phyloP scores from a whole-genome alignment of 2,113 vertebrate genomes.

The Piaya cayana region DNA sequence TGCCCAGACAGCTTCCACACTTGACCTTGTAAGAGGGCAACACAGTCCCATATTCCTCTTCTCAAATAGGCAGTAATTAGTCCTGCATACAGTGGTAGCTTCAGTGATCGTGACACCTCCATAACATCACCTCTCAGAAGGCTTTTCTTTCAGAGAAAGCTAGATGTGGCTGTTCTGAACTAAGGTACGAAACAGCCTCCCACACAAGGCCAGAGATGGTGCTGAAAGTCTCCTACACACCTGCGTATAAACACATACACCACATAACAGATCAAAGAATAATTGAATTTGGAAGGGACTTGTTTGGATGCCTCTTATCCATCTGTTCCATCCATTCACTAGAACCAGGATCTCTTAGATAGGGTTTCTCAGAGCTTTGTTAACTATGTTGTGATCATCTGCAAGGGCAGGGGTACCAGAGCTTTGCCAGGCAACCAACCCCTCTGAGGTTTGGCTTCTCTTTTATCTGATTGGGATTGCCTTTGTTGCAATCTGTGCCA shows the following conservation, averaged over 20 bases:
- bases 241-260: not conserved
- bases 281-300: not conserved
- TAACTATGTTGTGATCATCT: not conserved
- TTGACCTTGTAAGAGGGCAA: not conserved
- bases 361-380: not conserved
- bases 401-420: not conserved
- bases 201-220: not conserved
- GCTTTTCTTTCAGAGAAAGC: not conserved
- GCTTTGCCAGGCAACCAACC: not conserved
- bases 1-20: not conserved
- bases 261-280: not conserved
- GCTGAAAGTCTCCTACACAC: constrained; percentile 7
- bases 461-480: not conserved
- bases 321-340: not conserved
- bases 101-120: not conserved
- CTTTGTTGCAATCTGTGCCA: not conserved
- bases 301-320: not conserved
- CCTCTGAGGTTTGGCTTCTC: not conserved
- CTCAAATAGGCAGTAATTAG: not conserved
- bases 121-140: not conserved
- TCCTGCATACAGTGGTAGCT: not conserved
- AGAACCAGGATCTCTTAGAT: not conserved
- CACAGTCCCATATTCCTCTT: not conserved
- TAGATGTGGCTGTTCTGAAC: constrained; percentile 3
- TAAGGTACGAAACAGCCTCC: not conserved